Percentiles rank a stretch among this genome's conserved stretches.
phyloP scores from a whole-genome alignment of 37 sponge, comb jelly and placozoan genomes.

The Mnemiopsis leidyi region DNA sequence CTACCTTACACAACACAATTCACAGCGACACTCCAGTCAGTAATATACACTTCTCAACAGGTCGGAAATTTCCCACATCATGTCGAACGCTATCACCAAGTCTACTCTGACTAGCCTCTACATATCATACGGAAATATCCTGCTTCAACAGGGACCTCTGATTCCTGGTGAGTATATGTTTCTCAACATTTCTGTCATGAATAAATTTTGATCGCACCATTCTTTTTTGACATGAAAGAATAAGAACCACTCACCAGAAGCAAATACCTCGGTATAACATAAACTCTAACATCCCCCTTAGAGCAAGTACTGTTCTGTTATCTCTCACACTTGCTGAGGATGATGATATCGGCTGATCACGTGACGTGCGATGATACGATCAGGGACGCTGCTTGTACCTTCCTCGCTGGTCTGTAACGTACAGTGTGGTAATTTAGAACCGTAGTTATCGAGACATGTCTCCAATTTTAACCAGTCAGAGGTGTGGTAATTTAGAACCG shows the following conservation, averaged over 20 bases:
- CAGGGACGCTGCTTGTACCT: background rate
- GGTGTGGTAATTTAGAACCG: too few species aligned
- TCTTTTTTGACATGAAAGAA: too few species aligned
- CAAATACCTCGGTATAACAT: too few species aligned
- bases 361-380: background rate
- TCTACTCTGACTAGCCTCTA: background rate
- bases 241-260: too few species aligned
- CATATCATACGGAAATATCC: constrained; percentile 12
- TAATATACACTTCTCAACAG: too few species aligned
- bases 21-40: too few species aligned
- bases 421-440: too few species aligned
- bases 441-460: too few species aligned
- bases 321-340: constrained; percentile 34
- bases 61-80: background rate
- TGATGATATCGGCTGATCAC: background rate
- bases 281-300: background rate
- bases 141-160: background rate
- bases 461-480: too few species aligned
- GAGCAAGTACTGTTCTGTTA: background rate
- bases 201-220: too few species aligned
- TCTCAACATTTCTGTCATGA: too few species aligned
- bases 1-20: too few species aligned
- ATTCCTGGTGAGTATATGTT: background rate
- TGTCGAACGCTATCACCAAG: background rate
- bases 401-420: background rate